These are phyloP conservation scores for Danio kyathit DNA, from an alignment of 2,797 vertebrate genomes.

Conservation along the genomic window DNA sequence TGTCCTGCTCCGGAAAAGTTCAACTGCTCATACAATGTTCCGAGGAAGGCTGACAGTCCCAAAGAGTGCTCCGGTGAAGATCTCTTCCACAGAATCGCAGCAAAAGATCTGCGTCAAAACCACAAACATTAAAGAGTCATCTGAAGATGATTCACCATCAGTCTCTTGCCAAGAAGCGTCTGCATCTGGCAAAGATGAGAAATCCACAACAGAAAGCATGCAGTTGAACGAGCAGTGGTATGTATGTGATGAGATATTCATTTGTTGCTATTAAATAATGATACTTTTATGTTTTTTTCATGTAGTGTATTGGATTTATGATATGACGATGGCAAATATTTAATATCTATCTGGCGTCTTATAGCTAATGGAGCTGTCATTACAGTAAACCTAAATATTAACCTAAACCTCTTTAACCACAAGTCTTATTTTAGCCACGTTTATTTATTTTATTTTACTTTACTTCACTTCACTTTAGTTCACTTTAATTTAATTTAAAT, in stretches of 20 bases:
- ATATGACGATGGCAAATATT: no score
- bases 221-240: conserved; percentile 1
- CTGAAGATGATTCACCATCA: background rate
- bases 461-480: no score
- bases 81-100: background rate
- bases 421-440: no score
- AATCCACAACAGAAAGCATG: background rate
- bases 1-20: background rate
- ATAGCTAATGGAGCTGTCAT: no score
- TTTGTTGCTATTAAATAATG: background rate
- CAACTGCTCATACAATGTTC: background rate
- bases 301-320: no score
- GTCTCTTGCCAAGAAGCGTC: background rate
- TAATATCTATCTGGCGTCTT: no score
- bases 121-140: background rate
- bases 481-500: no score
- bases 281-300: no score
- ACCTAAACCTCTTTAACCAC: no score
- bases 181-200: background rate
- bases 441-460: no score
- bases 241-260: background rate
- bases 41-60: background rate
- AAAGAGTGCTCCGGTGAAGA: background rate
- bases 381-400: no score
- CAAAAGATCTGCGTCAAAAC: background rate